Percentiles rank a stretch among this genome's conserved stretches.
phyloP scores from a whole-genome alignment of 1,140 invertebrate species.

The Micrasema longulum region DNA sequence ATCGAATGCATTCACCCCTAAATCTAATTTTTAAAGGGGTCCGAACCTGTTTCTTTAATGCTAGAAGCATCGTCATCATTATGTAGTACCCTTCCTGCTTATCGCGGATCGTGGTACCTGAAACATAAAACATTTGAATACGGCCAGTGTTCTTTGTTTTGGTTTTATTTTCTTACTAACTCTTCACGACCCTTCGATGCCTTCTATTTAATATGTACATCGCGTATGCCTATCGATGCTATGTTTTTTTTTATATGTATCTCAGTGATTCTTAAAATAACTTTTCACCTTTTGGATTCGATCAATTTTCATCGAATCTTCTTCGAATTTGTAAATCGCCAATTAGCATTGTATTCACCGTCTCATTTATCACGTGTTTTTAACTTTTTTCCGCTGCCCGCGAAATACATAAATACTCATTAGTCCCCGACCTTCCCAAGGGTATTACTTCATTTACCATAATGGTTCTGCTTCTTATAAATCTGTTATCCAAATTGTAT shows the following conservation, averaged over 20 bases:
- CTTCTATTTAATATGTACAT: too few species aligned
- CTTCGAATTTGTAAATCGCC: too few species aligned
- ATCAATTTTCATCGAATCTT: too few species aligned
- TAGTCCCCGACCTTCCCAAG: conserved; percentile 9
- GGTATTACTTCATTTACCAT: neutral
- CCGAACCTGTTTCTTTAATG: conserved; percentile 39
- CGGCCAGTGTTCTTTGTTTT: conserved; percentile 2
- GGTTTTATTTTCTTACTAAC: conserved; percentile 3
- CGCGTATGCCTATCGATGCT: neutral
- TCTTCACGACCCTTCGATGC: neutral
- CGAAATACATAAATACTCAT: neutral
- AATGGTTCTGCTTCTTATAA: neutral
- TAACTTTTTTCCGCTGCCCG: neutral
- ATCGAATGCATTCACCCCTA: conserved; percentile 50
- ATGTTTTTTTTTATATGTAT: too few species aligned
- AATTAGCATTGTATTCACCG: neutral
- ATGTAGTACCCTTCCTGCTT: conserved; percentile 1
- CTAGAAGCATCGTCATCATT: conserved; percentile 26
- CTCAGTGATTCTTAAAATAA: too few species aligned
- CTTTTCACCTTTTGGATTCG: too few species aligned
- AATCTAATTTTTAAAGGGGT: conserved; percentile 40
- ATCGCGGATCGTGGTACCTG: conserved; percentile 2
- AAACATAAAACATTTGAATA: conserved; percentile 7
- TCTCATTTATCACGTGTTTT: neutral
- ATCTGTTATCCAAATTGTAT: too few species aligned